Conservation (phyloP, 30 jellyfish, hydroid and myxozoan genomes). For the Mastigias papua region DNA sequence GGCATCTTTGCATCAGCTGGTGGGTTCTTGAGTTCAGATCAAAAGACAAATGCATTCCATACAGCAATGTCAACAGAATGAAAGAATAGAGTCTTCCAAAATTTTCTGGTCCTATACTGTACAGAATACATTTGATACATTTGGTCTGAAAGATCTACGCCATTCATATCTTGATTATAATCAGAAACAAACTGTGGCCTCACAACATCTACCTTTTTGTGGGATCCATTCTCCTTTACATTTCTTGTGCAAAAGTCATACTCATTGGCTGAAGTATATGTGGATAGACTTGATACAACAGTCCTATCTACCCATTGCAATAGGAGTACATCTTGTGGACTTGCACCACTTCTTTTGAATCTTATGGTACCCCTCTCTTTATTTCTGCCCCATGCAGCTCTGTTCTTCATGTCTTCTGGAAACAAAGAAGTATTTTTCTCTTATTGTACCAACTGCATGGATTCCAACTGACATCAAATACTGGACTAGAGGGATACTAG, state of each 20-base stretch:
- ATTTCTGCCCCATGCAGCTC: slow-evolving; percentile 54
- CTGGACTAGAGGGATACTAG: too few species aligned
- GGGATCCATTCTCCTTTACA: slow-evolving; percentile 20
- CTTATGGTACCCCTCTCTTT: slow-evolving; percentile 45
- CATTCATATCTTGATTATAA: slow-evolving; percentile 60
- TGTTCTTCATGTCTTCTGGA: slow-evolving; percentile 44
- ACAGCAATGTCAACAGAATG: slow-evolving; percentile 55
- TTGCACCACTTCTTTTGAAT: slow-evolving; percentile 24
- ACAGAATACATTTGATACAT: slow-evolving; percentile 23
- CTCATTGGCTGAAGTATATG: slow-evolving; percentile 41
- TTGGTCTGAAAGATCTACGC: slow-evolving; percentile 76
- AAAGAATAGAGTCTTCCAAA: slow-evolving; percentile 66
- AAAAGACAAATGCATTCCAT: slow-evolving; percentile 44
- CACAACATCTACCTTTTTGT: slow-evolving; percentile 7
- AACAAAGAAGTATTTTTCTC: too few species aligned
- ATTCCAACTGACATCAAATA: too few species aligned
- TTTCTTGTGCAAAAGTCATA: slow-evolving; percentile 10
- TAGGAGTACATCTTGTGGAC: slow-evolving; percentile 13
- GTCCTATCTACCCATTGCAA: slow-evolving; percentile 62
- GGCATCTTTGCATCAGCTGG: slow-evolving; percentile 2
- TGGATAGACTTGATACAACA: slow-evolving; percentile 38
- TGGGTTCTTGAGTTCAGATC: slow-evolving; percentile 11
- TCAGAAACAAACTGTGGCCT: slow-evolving; percentile 35
- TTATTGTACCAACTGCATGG: too few species aligned
- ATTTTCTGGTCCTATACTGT: slow-evolving; percentile 20